Conservation (phyloP, 2,888 invertebrate species). For the Allophyes oxyacanthae region DNA sequence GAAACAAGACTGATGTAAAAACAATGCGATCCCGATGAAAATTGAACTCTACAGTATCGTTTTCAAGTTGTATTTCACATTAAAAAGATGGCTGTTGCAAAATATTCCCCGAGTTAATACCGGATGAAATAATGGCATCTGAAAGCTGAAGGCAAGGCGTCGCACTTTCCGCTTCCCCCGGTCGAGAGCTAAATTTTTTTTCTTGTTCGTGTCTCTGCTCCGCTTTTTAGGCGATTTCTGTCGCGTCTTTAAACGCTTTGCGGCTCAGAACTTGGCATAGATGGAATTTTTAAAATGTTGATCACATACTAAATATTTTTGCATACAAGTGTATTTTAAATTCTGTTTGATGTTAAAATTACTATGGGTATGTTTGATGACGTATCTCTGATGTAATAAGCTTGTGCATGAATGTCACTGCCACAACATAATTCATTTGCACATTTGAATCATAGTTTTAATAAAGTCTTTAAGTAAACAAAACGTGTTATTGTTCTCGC, state of each 20-base stretch:
- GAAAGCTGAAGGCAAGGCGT: constrained; percentile 77
- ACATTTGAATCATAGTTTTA: constrained; percentile 28
- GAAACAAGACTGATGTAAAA: constrained; percentile 57
- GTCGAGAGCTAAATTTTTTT: constrained; percentile 70
- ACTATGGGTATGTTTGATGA: not conserved
- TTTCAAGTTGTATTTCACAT: constrained; percentile 65
- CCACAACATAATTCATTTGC: constrained; percentile 18
- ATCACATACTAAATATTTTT: constrained; percentile 13
- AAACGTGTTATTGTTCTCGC: constrained; percentile 30
- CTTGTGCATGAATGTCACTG: constrained; percentile 13
- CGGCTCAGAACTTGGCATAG: constrained; percentile 61
- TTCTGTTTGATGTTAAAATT: constrained; percentile 15
- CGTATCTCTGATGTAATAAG: constrained; percentile 5
- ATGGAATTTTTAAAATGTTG: constrained; percentile 66
- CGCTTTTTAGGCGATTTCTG: constrained; percentile 67
- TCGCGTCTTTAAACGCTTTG: constrained; percentile 60
- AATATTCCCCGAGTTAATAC: constrained; percentile 70
- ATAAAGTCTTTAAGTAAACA: constrained; percentile 32
- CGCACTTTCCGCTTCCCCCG: constrained; percentile 76
- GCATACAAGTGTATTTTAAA: constrained; percentile 14
- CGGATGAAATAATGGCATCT: constrained; percentile 79
- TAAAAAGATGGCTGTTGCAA: constrained; percentile 61
- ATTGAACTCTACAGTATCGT: constrained; percentile 70
- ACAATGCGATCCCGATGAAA: constrained; percentile 63
- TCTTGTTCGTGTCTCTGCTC: constrained; percentile 64